Evolutionary conservation across 2,888 invertebrate genomes (phyloP), one percentile per base, ranked within the genome.

Genomic region (Hedya salicella): DNA sequence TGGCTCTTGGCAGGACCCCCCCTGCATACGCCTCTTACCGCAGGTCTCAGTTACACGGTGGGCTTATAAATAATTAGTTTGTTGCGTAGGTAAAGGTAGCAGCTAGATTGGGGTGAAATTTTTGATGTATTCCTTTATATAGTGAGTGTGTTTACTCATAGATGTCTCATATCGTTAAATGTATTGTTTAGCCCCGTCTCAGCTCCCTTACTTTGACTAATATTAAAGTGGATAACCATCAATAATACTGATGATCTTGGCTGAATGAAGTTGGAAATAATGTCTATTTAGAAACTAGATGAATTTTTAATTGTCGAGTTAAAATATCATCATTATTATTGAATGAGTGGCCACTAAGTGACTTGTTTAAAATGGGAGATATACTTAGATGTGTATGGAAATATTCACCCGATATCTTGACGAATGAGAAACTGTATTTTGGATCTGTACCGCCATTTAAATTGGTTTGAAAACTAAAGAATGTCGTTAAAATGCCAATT

Each of bases 61-160:
- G n/a, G n/a, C n/a, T 25, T 25, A 6, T 25, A 4, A 25, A 25
- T 6, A 25, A 25, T 2, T 25, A 25, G 4, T 25, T 25, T 36
- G 44, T 30, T 30, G 13, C 39, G 2, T 39, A 9, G 4, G 36
- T 13, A 6, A 25, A 40, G 78, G 77, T 74, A 54, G 78, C 65
- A 77, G 85, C 81, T 80, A 79, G 76, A 67, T 63, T 73, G 50
- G 70, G 77, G 74, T 72, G 61, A 68, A 71, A 72, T 72, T 80
- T 85, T 84, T 83, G 85, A 77, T 84, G 84, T 85, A 82, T 80
- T 85, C 49, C 70, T 76, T 83, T 84, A 72, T 71, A 70, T 64
- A 62, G 76, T 62, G 76, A 64, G 70, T 25, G n/a, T n/a, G n/a
- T 60, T 57, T 69, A 70, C 69, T 69, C 42, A 69, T 71, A 70